These are phyloP conservation scores for Panagrolaimus sp. DNA, from an alignment of 1,140 invertebrate genomes.

Conservation along the genomic window DNA sequence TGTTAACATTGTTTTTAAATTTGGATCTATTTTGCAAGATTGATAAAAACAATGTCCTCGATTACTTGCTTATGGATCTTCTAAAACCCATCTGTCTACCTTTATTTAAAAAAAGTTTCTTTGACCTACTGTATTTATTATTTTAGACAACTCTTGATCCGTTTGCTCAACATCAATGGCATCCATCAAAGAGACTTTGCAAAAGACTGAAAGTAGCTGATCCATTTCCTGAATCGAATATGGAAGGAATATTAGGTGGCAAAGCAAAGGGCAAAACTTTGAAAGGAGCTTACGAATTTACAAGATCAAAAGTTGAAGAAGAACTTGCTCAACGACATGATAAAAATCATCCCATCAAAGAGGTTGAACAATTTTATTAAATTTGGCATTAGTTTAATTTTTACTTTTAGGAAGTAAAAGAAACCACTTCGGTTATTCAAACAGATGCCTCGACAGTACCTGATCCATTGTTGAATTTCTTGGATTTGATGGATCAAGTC, in stretches of 20 bases:
- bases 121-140: conserved; percentile 10
- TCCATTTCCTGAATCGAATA: conserved; percentile 66
- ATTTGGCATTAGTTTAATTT: too few species aligned
- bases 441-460: not conserved
- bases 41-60: conserved; percentile 36
- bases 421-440: too few species aligned
- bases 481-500: conserved; percentile 2
- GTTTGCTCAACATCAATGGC: conserved; percentile 72
- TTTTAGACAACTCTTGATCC: conserved; percentile 74
- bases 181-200: conserved; percentile 77
- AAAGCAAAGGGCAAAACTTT: not conserved
- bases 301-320: not conserved
- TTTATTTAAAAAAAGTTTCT: not conserved
- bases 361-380: too few species aligned
- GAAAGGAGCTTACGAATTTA: conserved; percentile 6
- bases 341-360: too few species aligned
- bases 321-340: not conserved
- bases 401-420: too few species aligned
- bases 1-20: not conserved
- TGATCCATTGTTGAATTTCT: not conserved
- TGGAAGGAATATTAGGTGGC: not conserved
- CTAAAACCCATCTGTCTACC: not conserved
- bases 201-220: conserved; percentile 90
- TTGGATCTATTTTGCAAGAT: not conserved
- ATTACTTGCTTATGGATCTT: conserved; percentile 24